Percentiles rank a stretch among this genome's conserved stretches.
These are phyloP conservation scores for Cerceris ruficornis DNA, from an alignment of 2,888 invertebrate species.

Conservation along the genomic window DNA sequence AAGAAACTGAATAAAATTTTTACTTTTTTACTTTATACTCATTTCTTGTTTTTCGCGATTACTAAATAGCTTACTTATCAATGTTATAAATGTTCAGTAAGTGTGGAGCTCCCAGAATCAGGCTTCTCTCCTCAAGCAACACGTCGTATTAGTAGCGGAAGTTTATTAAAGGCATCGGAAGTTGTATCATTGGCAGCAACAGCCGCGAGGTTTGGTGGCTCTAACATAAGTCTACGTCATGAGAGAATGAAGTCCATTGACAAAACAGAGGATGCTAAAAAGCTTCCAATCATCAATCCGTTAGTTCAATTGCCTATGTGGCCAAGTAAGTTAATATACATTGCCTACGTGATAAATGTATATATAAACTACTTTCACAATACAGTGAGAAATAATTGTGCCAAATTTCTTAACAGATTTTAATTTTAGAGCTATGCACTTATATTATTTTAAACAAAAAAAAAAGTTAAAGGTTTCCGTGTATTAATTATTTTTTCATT, in stretches of 20 bases:
- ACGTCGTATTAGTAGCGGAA: conserved; percentile 94
- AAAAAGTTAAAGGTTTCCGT: too few species aligned
- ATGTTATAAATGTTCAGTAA: conserved; percentile 70
- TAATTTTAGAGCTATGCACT: too few species aligned
- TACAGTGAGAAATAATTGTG: too few species aligned
- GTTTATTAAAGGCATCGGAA: conserved; percentile 90
- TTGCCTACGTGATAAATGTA: neutral
- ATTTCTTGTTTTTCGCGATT: neutral
- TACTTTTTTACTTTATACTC: conserved; percentile 22
- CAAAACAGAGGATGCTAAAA: conserved; percentile 84
- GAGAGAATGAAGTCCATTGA: conserved; percentile 83
- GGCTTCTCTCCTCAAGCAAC: conserved; percentile 93
- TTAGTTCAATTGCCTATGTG: conserved; percentile 93
- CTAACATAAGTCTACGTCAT: conserved; percentile 75
- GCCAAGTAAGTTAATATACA: conserved; percentile 86
- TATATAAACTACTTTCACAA: too few species aligned
- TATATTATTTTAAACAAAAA: too few species aligned
- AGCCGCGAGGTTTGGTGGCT: conserved; percentile 83
- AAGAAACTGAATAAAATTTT: conserved; percentile 18
- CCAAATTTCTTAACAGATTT: too few species aligned
- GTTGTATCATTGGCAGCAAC: conserved; percentile 85
- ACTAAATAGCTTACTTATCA: neutral
- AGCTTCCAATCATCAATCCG: conserved; percentile 94
- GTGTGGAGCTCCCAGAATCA: conserved; percentile 82
- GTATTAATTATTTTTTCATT: conserved; percentile 17